Evolutionary conservation across 2,888 invertebrate species (phyloP).

Genomic region (Shargacucullia verbasci): DNA sequence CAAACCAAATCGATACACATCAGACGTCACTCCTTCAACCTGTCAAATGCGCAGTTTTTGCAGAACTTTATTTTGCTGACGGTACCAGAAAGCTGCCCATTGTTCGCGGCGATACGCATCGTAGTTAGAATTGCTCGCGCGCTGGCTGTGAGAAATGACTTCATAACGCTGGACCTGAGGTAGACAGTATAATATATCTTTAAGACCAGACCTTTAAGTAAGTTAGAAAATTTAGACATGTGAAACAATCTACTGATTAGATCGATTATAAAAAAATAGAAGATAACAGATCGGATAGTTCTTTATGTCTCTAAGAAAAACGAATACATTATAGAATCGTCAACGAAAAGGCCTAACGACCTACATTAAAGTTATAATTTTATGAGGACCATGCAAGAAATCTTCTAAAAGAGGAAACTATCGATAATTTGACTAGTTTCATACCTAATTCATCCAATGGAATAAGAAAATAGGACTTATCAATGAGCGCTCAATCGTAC

Average conservation of each 20-base stretch:
- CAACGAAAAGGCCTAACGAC: too few species aligned
- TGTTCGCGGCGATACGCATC: slow-evolving; percentile 75
- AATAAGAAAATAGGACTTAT: not conserved
- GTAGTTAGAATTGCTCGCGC: slow-evolving; percentile 67
- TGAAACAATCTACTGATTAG: not conserved
- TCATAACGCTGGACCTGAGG: slow-evolving; percentile 49
- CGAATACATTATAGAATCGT: too few species aligned
- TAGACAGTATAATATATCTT: slow-evolving; percentile 22
- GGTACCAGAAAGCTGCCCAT: slow-evolving; percentile 64
- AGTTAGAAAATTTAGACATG: not conserved
- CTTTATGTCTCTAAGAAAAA: too few species aligned
- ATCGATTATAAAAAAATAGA: too few species aligned
- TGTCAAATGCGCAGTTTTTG: slow-evolving; percentile 22
- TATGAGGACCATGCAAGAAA: too few species aligned
- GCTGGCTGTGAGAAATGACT: slow-evolving; percentile 61
- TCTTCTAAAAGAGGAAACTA: too few species aligned
- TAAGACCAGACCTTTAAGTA: slow-evolving; percentile 5
- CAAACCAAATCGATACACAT: slow-evolving; percentile 14
- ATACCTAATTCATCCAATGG: too few species aligned
- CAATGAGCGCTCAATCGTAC: not conserved
- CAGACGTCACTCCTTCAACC: slow-evolving; percentile 2
- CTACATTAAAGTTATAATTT: too few species aligned
- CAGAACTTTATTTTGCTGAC: slow-evolving; percentile 58
- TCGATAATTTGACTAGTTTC: too few species aligned
- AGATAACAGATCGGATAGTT: too few species aligned